These are phyloP conservation scores for Gopherus flavomarginatus DNA, from an alignment of 2,113 vertebrate species.

Conservation along the genomic window DNA sequence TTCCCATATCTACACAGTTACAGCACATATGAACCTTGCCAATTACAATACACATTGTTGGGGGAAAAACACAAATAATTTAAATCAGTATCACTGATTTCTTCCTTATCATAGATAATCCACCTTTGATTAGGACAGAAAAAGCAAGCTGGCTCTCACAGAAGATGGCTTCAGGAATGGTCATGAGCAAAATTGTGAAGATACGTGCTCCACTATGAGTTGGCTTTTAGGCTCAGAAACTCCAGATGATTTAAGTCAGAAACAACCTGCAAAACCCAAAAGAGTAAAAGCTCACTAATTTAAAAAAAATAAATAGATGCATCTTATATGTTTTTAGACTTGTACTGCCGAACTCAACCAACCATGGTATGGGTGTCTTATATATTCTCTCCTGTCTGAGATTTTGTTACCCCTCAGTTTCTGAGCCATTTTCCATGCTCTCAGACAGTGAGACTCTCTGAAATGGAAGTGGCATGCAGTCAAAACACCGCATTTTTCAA, in stretches of 20 bases:
- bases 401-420: not conserved
- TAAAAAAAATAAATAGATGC: not conserved
- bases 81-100: conserved; percentile 8
- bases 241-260: not conserved
- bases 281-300: conserved; percentile 2
- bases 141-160: conserved; percentile 18
- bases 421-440: not conserved
- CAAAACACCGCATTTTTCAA: not conserved
- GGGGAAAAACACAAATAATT: not conserved
- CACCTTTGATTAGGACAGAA: not conserved
- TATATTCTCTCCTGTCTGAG: no score
- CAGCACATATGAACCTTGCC: not conserved
- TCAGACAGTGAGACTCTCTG: not conserved
- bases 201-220: conserved; percentile 14
- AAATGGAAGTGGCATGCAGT: not conserved
- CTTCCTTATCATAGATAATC: conserved; percentile 11
- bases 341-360: not conserved
- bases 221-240: conserved; percentile 22
- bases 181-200: conserved; percentile 5
- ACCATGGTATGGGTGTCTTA: not conserved
- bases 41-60: not conserved
- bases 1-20: not conserved
- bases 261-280: not conserved
- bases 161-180: conserved; percentile 27
- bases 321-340: not conserved